Base-by-base conservation (phyloP, 2,113 vertebrate species). In the Eulemur macaco region DNA sequence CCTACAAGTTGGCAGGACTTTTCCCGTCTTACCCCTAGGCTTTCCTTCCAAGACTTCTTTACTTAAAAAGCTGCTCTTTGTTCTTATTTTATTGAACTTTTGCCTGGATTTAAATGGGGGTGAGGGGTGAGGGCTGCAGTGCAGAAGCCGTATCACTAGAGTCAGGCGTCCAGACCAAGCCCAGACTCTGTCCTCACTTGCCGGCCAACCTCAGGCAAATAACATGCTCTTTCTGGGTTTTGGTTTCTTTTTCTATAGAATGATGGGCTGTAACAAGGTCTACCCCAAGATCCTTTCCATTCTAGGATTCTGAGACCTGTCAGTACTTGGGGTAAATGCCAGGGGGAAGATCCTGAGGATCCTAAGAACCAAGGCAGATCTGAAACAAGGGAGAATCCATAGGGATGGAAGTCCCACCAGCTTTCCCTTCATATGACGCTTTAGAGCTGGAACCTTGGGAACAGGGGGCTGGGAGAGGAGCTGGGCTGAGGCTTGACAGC, bases 401-500 rank as follows among this genome's bases (percentile, higher is more conserved):
- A 8, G 63, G 17, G 12, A 21, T 18, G 12, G 52, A 47, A 42
- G 39, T 37, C 23, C 47, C 15, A 8, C 50, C 14, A 2, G 25
- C 23, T 64, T 78, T 54, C 37, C 25, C 74, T 60, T 78, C 80
- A 47, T 20, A 3, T 76, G 92, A 21, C 29, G 1, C 71, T 34
- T 20, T 56, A 42, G 76, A 63, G 64, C 71, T 31, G 69, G 39
- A 47, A 23, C 12, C 37, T 58, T 5, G 2, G 54, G 56, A 52
- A 85, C 42, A 76, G 54, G n/a, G 10, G 21, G 2, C 3, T 2
- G n/a, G 21, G 58, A 52, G 20, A 76, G 68, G 45, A 52, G 56
- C 74, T 39, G 12, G 74, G 63, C 6, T 14, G 42, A 71, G 56
- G 76, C 71, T 85, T 97, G 96, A 97, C 78, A 88, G 95, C 97